Conservation (phyloP, 2,888 invertebrate species). For the Temnothorax rugatulus region DNA sequence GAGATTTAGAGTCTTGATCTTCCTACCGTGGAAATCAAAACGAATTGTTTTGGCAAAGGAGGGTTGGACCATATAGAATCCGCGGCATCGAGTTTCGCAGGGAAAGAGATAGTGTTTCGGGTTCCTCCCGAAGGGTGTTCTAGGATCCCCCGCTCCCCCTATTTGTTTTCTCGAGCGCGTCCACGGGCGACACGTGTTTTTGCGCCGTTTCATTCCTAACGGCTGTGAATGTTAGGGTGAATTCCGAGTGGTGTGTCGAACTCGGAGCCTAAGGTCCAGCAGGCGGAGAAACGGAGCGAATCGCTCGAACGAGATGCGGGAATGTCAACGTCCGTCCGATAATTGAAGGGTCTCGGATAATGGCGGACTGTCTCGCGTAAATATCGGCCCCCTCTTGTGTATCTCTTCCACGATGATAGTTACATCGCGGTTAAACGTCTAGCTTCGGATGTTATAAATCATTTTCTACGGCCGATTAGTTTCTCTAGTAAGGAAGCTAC, state of each 20-base stretch:
- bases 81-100: constrained; percentile 33
- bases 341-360: constrained; percentile 58
- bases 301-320: constrained; percentile 30
- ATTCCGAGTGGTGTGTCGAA: constrained; percentile 16
- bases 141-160: constrained; percentile 33
- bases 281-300: constrained; percentile 22
- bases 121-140: constrained; percentile 8
- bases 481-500: constrained; percentile 14
- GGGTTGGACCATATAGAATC: constrained; percentile 12
- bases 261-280: constrained; percentile 3
- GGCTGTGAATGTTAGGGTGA: neutral
- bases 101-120: constrained; percentile 8
- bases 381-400: constrained; percentile 48
- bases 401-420: constrained; percentile 14
- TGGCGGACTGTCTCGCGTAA: constrained; percentile 41
- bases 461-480: constrained; percentile 55
- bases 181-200: constrained; percentile 63
- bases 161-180: constrained; percentile 63
- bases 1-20: constrained; percentile 3
- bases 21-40: constrained; percentile 35
- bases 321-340: constrained; percentile 58
- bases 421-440: constrained; percentile 33
- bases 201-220: constrained; percentile 45
- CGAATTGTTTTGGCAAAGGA: constrained; percentile 2
- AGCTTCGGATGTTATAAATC: constrained; percentile 52